Percentiles rank a stretch among this genome's conserved stretches.
Conservation (phyloP, 2,797 vertebrate genomes). For the Cynodonichthys magdalenae region DNA sequence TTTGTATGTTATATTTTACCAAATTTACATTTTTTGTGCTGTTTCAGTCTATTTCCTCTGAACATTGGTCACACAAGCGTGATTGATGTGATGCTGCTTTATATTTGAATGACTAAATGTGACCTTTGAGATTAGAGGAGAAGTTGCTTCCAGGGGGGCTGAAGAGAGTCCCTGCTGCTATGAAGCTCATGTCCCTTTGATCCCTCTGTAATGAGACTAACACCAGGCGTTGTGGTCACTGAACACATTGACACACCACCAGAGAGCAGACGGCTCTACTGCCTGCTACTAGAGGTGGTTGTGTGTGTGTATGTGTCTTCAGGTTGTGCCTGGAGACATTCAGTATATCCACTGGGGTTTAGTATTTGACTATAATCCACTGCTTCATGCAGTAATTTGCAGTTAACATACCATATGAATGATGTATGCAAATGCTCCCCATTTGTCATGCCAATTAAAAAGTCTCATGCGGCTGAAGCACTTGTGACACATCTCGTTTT, state of each 20-base stretch:
- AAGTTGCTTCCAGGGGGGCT: slow-evolving; percentile 69
- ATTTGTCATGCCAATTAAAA: slow-evolving; percentile 58
- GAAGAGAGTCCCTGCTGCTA: slow-evolving; percentile 74
- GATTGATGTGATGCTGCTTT: slow-evolving; percentile 71
- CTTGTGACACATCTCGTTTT: slow-evolving; percentile 27
- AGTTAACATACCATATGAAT: slow-evolving; percentile 43
- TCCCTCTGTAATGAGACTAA: slow-evolving; percentile 79
- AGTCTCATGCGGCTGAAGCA: slow-evolving; percentile 27
- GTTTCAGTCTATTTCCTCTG: slow-evolving; percentile 4
- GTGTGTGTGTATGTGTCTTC: slow-evolving; percentile 41
- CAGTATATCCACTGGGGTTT: slow-evolving; percentile 56
- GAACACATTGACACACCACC: slow-evolving; percentile 75
- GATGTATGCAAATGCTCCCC: slow-evolving; percentile 57
- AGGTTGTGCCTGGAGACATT: slow-evolving; percentile 55
- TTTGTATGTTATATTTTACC: neutral
- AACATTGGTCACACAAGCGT: slow-evolving; percentile 44
- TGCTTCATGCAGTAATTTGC: slow-evolving; percentile 44
- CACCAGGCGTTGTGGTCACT: slow-evolving; percentile 77
- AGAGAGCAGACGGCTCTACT: slow-evolving; percentile 62
- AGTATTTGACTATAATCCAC: slow-evolving; percentile 47
- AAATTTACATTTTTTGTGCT: neutral
- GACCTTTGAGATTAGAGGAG: slow-evolving; percentile 82
- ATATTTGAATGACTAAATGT: slow-evolving; percentile 81
- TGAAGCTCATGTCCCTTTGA: slow-evolving; percentile 80
- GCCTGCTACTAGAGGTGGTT: slow-evolving; percentile 33